phyloP scores from a whole-genome alignment of 2,888 invertebrate genomes.

The Brenthis daphne region DNA sequence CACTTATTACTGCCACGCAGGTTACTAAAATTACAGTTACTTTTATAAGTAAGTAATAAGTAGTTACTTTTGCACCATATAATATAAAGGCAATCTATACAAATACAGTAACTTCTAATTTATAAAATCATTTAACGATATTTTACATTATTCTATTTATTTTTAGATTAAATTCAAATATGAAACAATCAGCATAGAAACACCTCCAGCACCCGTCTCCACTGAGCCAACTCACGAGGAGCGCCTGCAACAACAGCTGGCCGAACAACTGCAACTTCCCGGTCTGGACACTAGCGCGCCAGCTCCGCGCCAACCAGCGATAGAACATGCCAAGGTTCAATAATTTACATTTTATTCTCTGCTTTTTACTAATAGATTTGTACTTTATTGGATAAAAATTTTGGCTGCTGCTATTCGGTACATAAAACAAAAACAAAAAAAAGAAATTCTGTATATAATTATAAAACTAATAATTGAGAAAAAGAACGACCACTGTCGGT shows the following conservation, averaged over 20 bases:
- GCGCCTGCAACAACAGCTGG: slow-evolving; percentile 91
- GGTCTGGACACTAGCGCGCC: slow-evolving; percentile 87
- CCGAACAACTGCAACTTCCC: slow-evolving; percentile 91
- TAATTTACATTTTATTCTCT: background rate
- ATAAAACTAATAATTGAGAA: too few species aligned
- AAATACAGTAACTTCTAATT: background rate
- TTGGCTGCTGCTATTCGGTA: too few species aligned
- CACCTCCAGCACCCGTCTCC: slow-evolving; percentile 83
- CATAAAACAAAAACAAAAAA: too few species aligned
- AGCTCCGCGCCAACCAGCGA: slow-evolving; percentile 48
- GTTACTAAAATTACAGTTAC: slow-evolving; percentile 62
- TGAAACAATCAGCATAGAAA: slow-evolving; percentile 67
- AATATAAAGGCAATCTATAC: background rate
- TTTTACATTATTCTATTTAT: background rate
- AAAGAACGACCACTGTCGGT: too few species aligned
- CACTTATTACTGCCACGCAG: slow-evolving; percentile 95
- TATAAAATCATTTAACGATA: background rate
- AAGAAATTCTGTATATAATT: too few species aligned
- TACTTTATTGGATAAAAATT: too few species aligned
- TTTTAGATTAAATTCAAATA: slow-evolving; percentile 85
- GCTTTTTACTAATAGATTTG: too few species aligned
- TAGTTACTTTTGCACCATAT: background rate
- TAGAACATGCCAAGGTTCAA: slow-evolving; percentile 83
- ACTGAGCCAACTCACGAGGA: slow-evolving; percentile 85
- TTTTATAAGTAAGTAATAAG: background rate